Percentiles rank a stretch among this genome's conserved stretches.
These are phyloP conservation scores for Scortum barcoo DNA, from an alignment of 2,113 vertebrate genomes.

Conservation along the genomic window DNA sequence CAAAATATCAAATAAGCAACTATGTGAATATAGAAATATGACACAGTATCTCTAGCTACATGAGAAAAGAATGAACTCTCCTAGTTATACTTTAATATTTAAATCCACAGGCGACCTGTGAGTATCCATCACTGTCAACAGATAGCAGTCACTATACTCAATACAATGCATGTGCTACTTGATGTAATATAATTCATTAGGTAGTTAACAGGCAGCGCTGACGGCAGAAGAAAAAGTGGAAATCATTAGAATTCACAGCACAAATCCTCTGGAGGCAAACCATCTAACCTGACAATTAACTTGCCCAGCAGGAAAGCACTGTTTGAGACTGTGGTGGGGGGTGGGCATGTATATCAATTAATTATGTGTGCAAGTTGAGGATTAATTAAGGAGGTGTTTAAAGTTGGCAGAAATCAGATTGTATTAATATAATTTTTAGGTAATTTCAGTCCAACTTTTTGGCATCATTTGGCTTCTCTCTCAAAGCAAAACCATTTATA, in stretches of 20 bases:
- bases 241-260: conserved; percentile 74
- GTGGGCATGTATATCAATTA: conserved; percentile 71
- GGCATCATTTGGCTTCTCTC: neutral
- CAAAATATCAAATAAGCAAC: no score
- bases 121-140: neutral
- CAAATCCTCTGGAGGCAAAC: conserved; percentile 63
- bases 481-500: neutral
- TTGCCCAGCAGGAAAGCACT: conserved; percentile 72
- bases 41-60: neutral
- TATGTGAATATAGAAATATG: neutral
- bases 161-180: neutral
- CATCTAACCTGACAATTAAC: conserved; percentile 80
- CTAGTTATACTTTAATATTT: neutral
- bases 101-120: neutral
- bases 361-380: conserved; percentile 70
- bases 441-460: conserved; percentile 22
- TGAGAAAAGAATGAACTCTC: neutral
- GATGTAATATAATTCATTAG: conserved; percentile 28
- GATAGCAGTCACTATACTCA: neutral
- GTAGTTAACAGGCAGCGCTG: conserved; percentile 24
- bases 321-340: conserved; percentile 39
- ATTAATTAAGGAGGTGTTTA: conserved; percentile 75
- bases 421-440: conserved; percentile 1
- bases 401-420: conserved; percentile 49
- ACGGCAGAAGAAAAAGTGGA: conserved; percentile 31